Conservation (phyloP, 2,888 invertebrate genomes). For the Venusia cambrica region DNA sequence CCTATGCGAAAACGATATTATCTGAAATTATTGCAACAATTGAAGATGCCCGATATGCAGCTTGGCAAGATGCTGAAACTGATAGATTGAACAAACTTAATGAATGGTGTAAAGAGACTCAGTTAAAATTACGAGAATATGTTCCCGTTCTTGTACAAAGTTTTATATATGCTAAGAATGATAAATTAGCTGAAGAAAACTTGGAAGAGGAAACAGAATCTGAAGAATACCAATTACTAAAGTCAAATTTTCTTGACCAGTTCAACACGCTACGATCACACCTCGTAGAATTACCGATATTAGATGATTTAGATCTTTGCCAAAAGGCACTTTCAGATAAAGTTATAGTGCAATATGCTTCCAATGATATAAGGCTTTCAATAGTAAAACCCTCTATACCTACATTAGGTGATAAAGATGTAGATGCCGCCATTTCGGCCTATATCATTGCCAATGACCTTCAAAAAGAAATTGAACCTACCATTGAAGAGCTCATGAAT, state of each 20-base stretch:
- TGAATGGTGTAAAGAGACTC: conserved; percentile 52
- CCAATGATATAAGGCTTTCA: conserved; percentile 45
- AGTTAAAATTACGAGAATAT: conserved; percentile 40
- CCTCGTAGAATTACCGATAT: conserved; percentile 48
- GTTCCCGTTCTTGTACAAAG: conserved; percentile 38
- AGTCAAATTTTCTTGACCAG: conserved; percentile 25
- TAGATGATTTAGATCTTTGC: conserved; percentile 50
- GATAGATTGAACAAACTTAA: conserved; percentile 54
- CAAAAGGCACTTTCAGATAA: conserved; percentile 36
- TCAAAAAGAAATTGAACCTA: conserved; percentile 62
- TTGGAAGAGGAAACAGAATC: conserved; percentile 19
- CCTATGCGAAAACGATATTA: conserved; percentile 51
- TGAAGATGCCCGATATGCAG: conserved; percentile 52
- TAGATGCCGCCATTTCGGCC: conserved; percentile 52
- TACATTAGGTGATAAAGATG: conserved; percentile 68
- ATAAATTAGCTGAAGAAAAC: conserved; percentile 9
- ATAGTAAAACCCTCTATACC: conserved; percentile 54
- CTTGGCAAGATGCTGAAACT: conserved; percentile 61
- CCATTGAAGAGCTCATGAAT: conserved; percentile 61
- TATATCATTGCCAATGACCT: conserved; percentile 62
- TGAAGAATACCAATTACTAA: conserved; percentile 8
- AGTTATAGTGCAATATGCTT: conserved; percentile 55
- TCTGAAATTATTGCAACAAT: conserved; percentile 65
- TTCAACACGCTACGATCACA: conserved; percentile 33
- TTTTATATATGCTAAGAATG: conserved; percentile 16